Evolutionary conservation across 2,888 invertebrate genomes (phyloP).

Genomic region (Orthosia gothica): DNA sequence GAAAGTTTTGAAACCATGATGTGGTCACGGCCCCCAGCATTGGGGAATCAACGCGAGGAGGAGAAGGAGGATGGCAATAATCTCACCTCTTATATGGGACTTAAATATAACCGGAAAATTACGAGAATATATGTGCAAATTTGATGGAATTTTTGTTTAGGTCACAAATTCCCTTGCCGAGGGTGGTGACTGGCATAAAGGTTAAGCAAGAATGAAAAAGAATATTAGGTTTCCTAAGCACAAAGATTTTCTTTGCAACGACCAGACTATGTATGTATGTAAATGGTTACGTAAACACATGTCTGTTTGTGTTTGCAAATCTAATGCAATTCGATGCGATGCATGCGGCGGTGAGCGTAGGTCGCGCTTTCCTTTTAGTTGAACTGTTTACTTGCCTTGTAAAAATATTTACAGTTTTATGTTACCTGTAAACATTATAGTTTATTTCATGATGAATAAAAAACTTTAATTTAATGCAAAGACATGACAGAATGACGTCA

Average conservation of each 20-base stretch:
- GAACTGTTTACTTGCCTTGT: neutral
- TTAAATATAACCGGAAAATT: neutral
- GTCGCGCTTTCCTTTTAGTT: neutral
- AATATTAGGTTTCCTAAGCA: neutral
- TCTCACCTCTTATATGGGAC: neutral
- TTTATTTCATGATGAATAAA: neutral
- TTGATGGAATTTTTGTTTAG: no score
- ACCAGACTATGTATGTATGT: neutral
- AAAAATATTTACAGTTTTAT: conserved; percentile 11
- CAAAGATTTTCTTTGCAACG: neutral
- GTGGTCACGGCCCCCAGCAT: no score
- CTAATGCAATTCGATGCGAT: conserved; percentile 31
- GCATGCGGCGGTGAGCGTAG: neutral
- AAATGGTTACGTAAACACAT: conserved; percentile 10
- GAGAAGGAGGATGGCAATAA: no score
- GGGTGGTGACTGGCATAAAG: neutral
- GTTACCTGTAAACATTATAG: neutral
- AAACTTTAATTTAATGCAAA: neutral
- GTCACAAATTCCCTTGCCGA: neutral
- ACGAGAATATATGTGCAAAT: no score
- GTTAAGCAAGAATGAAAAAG: neutral
- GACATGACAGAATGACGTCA: no score
- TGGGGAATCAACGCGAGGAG: no score
- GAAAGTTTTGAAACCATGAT: no score
- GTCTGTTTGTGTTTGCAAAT: conserved; percentile 35